A percentile compares a stretch with the other conserved stretches of the same genome.
phyloP scores from a whole-genome alignment of 2,113 vertebrate genomes.

The Prionailurus viverrinus region DNA sequence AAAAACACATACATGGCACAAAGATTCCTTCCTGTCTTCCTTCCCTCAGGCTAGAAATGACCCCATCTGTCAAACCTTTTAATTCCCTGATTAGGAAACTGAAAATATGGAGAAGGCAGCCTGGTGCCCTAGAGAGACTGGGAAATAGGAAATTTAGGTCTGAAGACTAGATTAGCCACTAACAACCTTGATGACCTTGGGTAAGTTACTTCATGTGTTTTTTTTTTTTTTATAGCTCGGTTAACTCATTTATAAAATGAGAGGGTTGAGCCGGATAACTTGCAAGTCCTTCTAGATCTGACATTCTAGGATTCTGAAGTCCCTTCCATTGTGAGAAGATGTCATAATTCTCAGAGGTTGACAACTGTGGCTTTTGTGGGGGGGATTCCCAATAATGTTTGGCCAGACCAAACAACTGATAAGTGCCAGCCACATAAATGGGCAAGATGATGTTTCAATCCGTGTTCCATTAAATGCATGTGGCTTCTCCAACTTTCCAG shows the following conservation, averaged over 20 bases:
- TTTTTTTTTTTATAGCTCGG: neutral
- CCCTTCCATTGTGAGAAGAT: neutral
- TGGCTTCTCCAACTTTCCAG: neutral
- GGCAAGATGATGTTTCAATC: neutral
- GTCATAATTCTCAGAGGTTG: neutral
- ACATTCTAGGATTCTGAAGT: neutral
- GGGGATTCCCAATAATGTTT: neutral
- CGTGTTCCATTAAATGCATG: neutral
- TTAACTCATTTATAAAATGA: neutral
- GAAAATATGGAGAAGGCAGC: neutral
- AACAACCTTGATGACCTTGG: neutral
- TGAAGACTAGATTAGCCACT: neutral
- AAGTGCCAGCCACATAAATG: neutral
- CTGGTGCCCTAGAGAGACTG: neutral
- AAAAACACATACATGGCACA: neutral
- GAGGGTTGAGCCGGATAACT: neutral
- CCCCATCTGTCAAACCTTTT: neutral
- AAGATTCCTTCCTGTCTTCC: neutral
- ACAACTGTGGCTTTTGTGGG: too few relatives aligned
- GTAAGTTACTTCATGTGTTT: neutral
- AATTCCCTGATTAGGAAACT: neutral
- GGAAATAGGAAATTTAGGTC: neutral
- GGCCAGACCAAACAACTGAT: neutral
- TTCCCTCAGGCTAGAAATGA: conserved; percentile 22
- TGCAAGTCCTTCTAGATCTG: neutral